Base-by-base conservation (phyloP, 2,888 invertebrate genomes). In the Nysson spinosus region DNA sequence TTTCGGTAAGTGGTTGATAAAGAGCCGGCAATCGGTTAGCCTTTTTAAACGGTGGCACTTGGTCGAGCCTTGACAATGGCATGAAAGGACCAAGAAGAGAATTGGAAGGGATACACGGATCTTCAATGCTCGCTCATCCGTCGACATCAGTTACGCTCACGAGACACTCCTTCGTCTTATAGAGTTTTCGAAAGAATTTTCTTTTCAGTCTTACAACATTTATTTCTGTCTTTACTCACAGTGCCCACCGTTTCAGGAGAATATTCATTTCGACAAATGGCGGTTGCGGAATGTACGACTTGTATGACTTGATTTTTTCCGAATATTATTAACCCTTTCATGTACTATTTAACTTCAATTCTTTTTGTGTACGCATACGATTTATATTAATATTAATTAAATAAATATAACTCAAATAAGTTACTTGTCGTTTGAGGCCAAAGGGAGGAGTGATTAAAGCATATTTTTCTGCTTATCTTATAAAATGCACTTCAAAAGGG, bases 21-120 rank as follows among this genome's bases (percentile, higher is more conserved):
- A 84, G 78, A 80, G 77, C 69, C 62, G 64, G 76, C 80, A 73
- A 83, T 84, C 79, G 79, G 77, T 84, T 81, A 79, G 71, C 70
- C 81, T 80, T 81, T 75, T 79, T 75, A 68, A 77, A 63, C 75
- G 58, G 75, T 75, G 77, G 77, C 75, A 77, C 77, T 68, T 5
- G 47, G 60, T 34, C 55, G 47, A 44, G 32, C 57, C 44, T 39
- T 50, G 52, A 72, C 75, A 72, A 75, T 73, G 40, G 30, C 28
- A 50, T 75, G 73, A 75, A 76, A 74, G 46, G 62, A 64, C 50
- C 54, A 40, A 43, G 60, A 70, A 66, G 44, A 61, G 58, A 39
- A 37, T 34, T 22, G 46, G 37, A 34, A 56, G 50, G 61, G 57
- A 66, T 47, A 34, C 28, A 35, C 19, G 12, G 19, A 42, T 19